These are phyloP conservation scores for Harpalus rubripes DNA, from an alignment of 2,888 invertebrate genomes.

Conservation along the genomic window DNA sequence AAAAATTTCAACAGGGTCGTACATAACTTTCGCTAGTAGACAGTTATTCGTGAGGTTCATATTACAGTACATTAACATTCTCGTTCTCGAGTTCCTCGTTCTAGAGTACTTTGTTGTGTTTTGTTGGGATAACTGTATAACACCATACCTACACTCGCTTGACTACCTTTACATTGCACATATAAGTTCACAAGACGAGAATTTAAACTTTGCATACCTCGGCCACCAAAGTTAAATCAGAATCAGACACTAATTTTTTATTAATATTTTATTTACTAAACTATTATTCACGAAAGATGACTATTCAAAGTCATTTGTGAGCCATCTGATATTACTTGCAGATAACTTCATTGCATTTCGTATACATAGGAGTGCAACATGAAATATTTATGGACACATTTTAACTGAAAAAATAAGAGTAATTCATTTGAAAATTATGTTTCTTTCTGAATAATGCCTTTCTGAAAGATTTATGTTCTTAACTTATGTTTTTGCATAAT, in stretches of 20 bases:
- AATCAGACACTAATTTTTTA: neutral
- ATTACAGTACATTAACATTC: conserved; percentile 44
- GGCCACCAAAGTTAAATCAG: neutral
- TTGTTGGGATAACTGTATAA: conserved; percentile 43
- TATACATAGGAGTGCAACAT: too few species aligned
- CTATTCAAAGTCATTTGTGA: too few species aligned
- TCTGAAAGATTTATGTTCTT: too few species aligned
- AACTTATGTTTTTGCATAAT: too few species aligned
- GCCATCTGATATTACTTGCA: too few species aligned
- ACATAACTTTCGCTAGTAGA: conserved; percentile 23
- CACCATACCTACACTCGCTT: neutral
- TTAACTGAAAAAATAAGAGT: too few species aligned
- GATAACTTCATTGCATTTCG: too few species aligned
- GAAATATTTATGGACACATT: too few species aligned
- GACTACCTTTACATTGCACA: neutral
- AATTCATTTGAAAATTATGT: too few species aligned
- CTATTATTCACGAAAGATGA: too few species aligned
- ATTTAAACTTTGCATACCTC: neutral
- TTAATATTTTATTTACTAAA: too few species aligned
- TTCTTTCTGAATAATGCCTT: too few species aligned
- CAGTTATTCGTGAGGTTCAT: conserved; percentile 20
- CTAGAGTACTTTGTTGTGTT: conserved; percentile 27
- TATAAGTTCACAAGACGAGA: neutral
- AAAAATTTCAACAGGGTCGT: neutral
- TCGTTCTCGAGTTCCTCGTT: conserved; percentile 1